Percentiles rank a stretch among this genome's conserved stretches.
phyloP scores from a whole-genome alignment of 1,140 invertebrate genomes.

The Acyrthosiphon pisum region DNA sequence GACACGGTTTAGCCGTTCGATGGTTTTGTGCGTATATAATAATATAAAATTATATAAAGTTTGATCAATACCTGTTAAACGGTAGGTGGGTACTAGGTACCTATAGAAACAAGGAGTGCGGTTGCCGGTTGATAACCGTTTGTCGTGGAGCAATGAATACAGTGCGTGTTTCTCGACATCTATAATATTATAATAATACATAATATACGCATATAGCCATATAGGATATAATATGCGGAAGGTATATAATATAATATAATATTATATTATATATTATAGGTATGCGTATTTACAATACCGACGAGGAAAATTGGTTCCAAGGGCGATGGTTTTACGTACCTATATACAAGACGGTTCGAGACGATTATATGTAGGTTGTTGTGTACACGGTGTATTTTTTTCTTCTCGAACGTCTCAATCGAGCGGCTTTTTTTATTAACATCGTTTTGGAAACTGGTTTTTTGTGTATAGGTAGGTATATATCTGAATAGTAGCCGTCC shows the following conservation, averaged over 20 bases:
- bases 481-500: background rate
- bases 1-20: background rate
- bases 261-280: background rate
- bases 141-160: background rate
- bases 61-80: slow-evolving; percentile 2
- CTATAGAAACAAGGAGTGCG: background rate
- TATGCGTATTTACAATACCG: slow-evolving; percentile 1
- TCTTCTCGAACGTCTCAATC: slow-evolving; percentile 30
- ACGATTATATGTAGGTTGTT: slow-evolving; percentile 36
- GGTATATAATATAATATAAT: background rate
- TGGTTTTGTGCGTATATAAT: background rate
- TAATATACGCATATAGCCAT: background rate
- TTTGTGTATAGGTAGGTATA: background rate
- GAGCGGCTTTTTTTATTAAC: slow-evolving; percentile 45
- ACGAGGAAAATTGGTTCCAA: slow-evolving; percentile 47
- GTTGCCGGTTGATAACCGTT: background rate
- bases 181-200: slow-evolving; percentile 9
- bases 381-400: slow-evolving; percentile 18
- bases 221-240: background rate
- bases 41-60: background rate
- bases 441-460: slow-evolving; percentile 50
- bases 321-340: background rate
- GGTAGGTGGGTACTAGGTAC: background rate
- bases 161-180: background rate
- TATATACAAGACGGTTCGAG: background rate